Evolutionary conservation across 2,888 invertebrate genomes (phyloP).

Genomic region (Brenthis ino): DNA sequence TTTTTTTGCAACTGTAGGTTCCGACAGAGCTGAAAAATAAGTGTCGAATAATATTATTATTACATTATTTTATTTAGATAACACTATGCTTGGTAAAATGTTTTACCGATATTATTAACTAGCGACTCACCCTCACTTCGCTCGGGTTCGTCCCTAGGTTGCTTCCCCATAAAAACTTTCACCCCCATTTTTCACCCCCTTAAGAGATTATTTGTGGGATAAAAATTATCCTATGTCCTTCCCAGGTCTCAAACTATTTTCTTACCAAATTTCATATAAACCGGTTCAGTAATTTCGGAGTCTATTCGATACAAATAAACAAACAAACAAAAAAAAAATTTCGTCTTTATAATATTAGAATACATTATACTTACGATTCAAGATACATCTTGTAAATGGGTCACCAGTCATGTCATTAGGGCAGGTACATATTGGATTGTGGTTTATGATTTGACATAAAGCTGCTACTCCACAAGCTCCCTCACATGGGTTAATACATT

Average conservation of each 20-base stretch:
- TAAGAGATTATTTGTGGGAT: too few relatives aligned
- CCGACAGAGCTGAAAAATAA: constrained; percentile 52
- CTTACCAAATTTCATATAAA: too few relatives aligned
- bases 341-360: too few relatives aligned
- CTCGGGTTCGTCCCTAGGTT: too few relatives aligned
- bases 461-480: constrained; percentile 91
- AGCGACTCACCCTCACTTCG: too few relatives aligned
- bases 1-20: constrained; percentile 64
- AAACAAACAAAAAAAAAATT: too few relatives aligned
- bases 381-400: constrained; percentile 84
- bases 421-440: constrained; percentile 88
- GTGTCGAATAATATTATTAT: constrained; percentile 13
- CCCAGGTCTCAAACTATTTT: too few relatives aligned
- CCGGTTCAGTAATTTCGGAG: too few relatives aligned
- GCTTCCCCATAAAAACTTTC: too few relatives aligned
- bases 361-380: constrained; percentile 67
- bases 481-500: constrained; percentile 88
- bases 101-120: constrained; percentile 3
- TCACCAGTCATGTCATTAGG: constrained; percentile 85
- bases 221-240: too few relatives aligned
- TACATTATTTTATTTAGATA: not conserved
- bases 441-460: constrained; percentile 88
- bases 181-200: too few relatives aligned
- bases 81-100: not conserved
- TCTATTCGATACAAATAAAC: too few relatives aligned